These are phyloP conservation scores for Riptortus pedestris DNA, from an alignment of 1,140 invertebrate species.

Conservation along the genomic window DNA sequence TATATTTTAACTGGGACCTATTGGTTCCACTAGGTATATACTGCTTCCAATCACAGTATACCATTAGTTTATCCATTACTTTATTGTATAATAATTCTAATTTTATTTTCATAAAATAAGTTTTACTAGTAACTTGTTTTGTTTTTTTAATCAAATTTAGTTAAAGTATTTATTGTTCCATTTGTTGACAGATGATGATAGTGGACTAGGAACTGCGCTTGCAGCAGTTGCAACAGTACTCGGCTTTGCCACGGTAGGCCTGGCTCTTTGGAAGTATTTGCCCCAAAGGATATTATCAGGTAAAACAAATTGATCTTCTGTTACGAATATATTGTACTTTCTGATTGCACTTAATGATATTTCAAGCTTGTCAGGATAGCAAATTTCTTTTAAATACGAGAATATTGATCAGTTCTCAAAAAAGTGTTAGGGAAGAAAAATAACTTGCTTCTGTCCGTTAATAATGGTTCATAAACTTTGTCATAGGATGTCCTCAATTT, in stretches of 20 bases:
- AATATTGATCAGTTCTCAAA: too few species aligned
- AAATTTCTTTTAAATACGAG: too few species aligned
- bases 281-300: not conserved
- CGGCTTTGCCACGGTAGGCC: conserved; percentile 23
- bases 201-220: conserved; percentile 22
- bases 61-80: too few species aligned
- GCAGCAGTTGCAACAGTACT: conserved; percentile 16
- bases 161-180: not conserved
- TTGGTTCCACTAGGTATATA: not conserved
- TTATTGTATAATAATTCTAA: not conserved
- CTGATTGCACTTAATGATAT: too few species aligned
- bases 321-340: too few species aligned
- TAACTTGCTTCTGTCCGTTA: too few species aligned
- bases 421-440: too few species aligned
- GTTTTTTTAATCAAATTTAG: not conserved
- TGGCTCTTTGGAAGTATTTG: conserved; percentile 27
- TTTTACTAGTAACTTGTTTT: not conserved
- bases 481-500: too few species aligned
- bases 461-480: too few species aligned
- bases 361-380: too few species aligned
- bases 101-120: not conserved
- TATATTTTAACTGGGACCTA: not conserved
- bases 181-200: conserved; percentile 17
- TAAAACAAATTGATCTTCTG: too few species aligned
- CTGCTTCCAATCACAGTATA: too few species aligned